Percentiles rank a stretch among this genome's conserved stretches.
phyloP scores from a whole-genome alignment of 2,888 invertebrate genomes.

The Phlogophora meticulosa region DNA sequence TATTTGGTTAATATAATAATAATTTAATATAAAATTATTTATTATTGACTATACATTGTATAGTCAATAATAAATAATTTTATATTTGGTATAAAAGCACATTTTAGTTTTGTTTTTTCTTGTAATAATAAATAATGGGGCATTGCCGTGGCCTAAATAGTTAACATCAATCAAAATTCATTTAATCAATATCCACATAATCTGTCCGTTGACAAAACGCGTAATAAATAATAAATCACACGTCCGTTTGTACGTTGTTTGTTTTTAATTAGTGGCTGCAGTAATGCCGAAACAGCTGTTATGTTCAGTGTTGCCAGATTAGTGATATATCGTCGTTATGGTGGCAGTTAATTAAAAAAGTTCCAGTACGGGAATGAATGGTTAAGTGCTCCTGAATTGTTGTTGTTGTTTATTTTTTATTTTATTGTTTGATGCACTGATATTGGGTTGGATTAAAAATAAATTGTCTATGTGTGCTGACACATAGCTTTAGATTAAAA shows the following conservation, averaged over 20 bases:
- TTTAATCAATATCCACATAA: slow-evolving; percentile 53
- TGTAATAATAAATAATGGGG: background rate
- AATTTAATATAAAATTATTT: no score
- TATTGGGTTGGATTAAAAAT: slow-evolving; percentile 20
- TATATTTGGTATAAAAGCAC: no score
- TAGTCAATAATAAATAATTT: no score
- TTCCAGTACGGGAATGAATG: slow-evolving; percentile 47
- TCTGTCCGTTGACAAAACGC: slow-evolving; percentile 61
- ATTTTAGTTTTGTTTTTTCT: background rate
- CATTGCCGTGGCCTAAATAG: slow-evolving; percentile 6
- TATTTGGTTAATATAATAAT: no score
- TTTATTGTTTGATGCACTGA: slow-evolving; percentile 19
- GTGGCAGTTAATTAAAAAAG: slow-evolving; percentile 64
- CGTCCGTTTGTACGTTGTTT: slow-evolving; percentile 79
- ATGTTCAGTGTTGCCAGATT: slow-evolving; percentile 62
- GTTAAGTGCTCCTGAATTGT: slow-evolving; percentile 48
- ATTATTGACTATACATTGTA: no score
- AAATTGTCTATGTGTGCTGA: background rate
- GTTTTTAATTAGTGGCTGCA: slow-evolving; percentile 83
- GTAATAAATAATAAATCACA: slow-evolving; percentile 67
- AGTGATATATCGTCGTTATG: slow-evolving; percentile 61
- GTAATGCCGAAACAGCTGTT: slow-evolving; percentile 61
- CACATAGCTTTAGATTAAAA: background rate
- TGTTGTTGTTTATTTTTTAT: slow-evolving; percentile 7
- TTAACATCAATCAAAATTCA: slow-evolving; percentile 56